Evolutionary conservation across 2,797 vertebrate genomes (phyloP), one percentile per base, ranked within the genome.

Genomic region (Odontamblyopus lacepedii): DNA sequence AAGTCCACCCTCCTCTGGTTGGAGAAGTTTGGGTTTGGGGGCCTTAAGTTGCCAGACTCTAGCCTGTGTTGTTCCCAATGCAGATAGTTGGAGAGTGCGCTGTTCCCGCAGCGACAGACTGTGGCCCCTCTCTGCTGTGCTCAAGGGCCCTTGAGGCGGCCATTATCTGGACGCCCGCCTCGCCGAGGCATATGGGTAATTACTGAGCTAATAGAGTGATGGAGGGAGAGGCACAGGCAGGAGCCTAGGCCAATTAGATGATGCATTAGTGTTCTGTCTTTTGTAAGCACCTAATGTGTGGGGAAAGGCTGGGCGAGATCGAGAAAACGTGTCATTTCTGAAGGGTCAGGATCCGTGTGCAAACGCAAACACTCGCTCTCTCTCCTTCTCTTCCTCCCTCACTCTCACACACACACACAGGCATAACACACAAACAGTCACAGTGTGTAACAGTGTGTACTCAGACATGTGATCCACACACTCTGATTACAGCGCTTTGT

Each of bases 211-310:
- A 98, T 98, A 98, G 97, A 98, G 96, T 97, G 96, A 97, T 97
- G 96, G 96, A 96, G 96, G 96, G 96, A 98, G 97, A 98, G 96
- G 96, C 96, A 97, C 95, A 97, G 96, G 96, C 96, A 96, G 96
- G 96, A 96, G 96, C 96, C 96, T 97, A 95, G 96, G 95, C 97
- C 97, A 98, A 99, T 98, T 98, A 99, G 96, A 98, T 98, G 97
- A 98, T 97, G 97, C 97, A 99, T 99, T 98, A 98, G 97, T 96
- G 97, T 95, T 96, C 96, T 97, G 92, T 97, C 96, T 97, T 93
- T 98, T 98, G 97, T 98, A 97, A 98, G 96, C 97, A 96, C 96
- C 96, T 99, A 98, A 98, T 99, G 97, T 97, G 97, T 96, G 95
- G 96, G 95, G 96, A 97, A 96, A 95, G 96, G 96, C 87, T 86